Base-by-base conservation (phyloP, 2,797 vertebrate species). In the Tenualosa thibaudeaui region DNA sequence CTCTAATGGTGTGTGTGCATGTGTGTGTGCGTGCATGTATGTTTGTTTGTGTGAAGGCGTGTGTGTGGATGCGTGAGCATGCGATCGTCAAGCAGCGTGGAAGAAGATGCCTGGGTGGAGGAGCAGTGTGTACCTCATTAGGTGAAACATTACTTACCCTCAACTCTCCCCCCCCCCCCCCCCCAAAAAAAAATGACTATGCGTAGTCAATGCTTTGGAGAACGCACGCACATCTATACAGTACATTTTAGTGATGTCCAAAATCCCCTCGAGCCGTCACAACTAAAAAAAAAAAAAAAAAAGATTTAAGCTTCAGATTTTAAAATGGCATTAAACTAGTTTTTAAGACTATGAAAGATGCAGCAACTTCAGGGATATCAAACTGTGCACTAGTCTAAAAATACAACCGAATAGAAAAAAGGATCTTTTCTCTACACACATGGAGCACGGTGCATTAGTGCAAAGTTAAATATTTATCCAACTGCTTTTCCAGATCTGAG, bases 311-410 rank as follows among this genome's bases (percentile, higher is more conserved):
- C 37, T 40, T 75, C 68, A 40, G 68, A 75, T 40, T 75, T 40
- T 5, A 5, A 75, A 75, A 75, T 75, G 68, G 56, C 68, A 17
- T 40, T 43, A 15, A 75, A 40, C 68, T 75, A 56, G 49, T 58
- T 84, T 62, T 83, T 56, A 68, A n/a, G 24, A 86, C n/a, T 46
- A 84, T 84, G 31, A 82, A 82, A 85, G 81, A 87, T 83, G 82
- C 82, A 81, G 5, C 5, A 50, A 43, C 68, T 75, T 75, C 37
- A 6, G 68, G 68, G 68, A 75, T 75, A 75, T 40, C 46, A 7
- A 49, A 49, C 15, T 19, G 75, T n/a, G 81, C 81, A 5, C 26
- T 31, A n/a, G 81, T 82, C 49, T 53, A 58, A 37, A 53, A 82
- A 82, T 37, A 53, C 17, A 24, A 46, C 22, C 46, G 9, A 81